Percentiles rank a stretch among this genome's conserved stretches.
phyloP scores from a whole-genome alignment of 1,140 invertebrate species.

The Calycopis cecrops region DNA sequence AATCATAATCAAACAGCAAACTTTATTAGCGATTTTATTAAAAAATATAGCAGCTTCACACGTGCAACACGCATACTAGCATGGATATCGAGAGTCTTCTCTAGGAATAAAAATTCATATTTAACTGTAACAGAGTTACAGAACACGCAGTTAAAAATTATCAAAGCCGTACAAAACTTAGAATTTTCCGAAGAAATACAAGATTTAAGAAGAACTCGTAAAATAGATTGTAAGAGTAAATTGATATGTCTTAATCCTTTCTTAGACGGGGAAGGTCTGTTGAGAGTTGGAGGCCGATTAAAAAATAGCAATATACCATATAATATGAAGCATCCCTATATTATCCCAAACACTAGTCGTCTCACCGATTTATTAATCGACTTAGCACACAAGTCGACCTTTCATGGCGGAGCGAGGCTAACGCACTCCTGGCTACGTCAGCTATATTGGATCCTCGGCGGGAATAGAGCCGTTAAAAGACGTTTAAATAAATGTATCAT shows the following conservation, averaged over 20 bases:
- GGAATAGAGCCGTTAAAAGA: slow-evolving; percentile 27
- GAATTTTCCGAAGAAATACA: slow-evolving; percentile 21
- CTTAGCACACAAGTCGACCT: no score
- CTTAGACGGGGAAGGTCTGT: no score
- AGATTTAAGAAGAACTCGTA: slow-evolving; percentile 19
- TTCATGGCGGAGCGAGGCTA: no score
- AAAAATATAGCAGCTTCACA: no score
- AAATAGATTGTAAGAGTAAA: slow-evolving; percentile 26
- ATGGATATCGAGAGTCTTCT: no score
- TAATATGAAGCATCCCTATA: slow-evolving; percentile 55
- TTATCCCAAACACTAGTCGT: slow-evolving; percentile 40
- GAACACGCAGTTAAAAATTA: slow-evolving; percentile 22
- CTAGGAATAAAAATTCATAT: no score
- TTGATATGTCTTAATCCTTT: slow-evolving; percentile 26
- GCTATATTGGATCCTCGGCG: no score
- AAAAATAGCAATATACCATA: slow-evolving; percentile 35
- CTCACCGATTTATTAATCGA: slow-evolving; percentile 45
- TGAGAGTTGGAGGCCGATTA: slow-evolving; percentile 61
- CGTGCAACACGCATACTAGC: no score
- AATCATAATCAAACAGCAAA: no score
- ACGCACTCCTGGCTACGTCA: no score
- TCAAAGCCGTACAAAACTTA: slow-evolving; percentile 27
- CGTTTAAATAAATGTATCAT: slow-evolving; percentile 22
- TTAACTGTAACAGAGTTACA: slow-evolving; percentile 26
- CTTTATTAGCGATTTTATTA: no score